Conservation (phyloP, 2,797 vertebrate genomes). For the Aselliscus stoliczkanus region DNA sequence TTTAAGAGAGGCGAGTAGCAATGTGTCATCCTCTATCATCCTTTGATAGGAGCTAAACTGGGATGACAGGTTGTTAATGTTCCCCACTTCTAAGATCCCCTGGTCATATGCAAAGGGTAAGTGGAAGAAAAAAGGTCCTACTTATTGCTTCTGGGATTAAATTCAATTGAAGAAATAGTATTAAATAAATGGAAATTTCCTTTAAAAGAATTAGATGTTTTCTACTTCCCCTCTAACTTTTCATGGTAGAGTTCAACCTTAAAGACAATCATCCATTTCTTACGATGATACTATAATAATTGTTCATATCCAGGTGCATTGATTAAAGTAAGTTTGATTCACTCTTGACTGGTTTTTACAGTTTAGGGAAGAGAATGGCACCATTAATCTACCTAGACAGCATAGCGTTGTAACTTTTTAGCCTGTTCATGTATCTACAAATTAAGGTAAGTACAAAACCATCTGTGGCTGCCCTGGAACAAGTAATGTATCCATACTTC, state of each 20-base stretch:
- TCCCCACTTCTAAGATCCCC: conserved; percentile 52
- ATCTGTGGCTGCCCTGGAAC: conserved; percentile 12
- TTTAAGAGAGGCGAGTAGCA: conserved; percentile 60
- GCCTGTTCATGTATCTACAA: conserved; percentile 74
- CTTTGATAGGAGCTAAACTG: conserved; percentile 71
- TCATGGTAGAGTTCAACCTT: conserved; percentile 38
- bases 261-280: conserved; percentile 55
- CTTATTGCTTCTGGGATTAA: conserved; percentile 74
- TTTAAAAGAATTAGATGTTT: conserved; percentile 65
- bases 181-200: conserved; percentile 73
- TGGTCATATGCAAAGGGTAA: conserved; percentile 60
- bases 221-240: neutral
- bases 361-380: conserved; percentile 78
- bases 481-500: conserved; percentile 24
- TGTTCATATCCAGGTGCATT: conserved; percentile 52
- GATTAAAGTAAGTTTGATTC: conserved; percentile 77
- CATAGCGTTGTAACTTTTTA: conserved; percentile 75
- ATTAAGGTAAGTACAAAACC: conserved; percentile 78
- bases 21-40: conserved; percentile 76
- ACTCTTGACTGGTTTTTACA: conserved; percentile 72
- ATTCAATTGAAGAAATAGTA: conserved; percentile 74
- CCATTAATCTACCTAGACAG: conserved; percentile 81
- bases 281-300: conserved; percentile 59
- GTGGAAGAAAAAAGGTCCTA: conserved; percentile 63
- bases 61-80: conserved; percentile 74